Percentiles rank a stretch among this genome's conserved stretches.
Conservation (phyloP, 1,140 invertebrate species). For the Polypedilum vanderplanki region DNA sequence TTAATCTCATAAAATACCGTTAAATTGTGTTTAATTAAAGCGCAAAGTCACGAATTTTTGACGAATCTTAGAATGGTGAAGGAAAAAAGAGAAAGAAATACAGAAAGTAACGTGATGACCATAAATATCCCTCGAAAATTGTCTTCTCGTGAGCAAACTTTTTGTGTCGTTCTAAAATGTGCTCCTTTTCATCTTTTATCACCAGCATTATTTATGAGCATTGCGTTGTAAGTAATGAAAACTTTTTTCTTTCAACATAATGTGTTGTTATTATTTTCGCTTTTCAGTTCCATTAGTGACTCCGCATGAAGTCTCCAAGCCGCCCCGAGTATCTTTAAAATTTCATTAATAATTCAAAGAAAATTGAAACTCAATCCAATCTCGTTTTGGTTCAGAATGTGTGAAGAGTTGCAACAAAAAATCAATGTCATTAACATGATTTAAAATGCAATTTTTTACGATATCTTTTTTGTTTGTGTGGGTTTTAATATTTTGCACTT, state of each 20-base stretch:
- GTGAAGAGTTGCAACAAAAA: background rate
- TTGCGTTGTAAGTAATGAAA: background rate
- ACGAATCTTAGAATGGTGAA: no score
- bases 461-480: background rate
- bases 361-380: background rate
- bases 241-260: no score
- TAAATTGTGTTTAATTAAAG: no score
- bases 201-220: background rate
- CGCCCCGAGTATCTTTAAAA: background rate
- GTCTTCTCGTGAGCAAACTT: background rate
- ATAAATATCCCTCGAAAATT: background rate
- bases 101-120: background rate
- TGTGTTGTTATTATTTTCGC: background rate
- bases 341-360: background rate
- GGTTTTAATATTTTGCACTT: background rate
- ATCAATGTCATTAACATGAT: background rate
- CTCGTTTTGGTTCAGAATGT: background rate
- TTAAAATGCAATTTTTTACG: slow-evolving; percentile 7
- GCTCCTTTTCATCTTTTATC: background rate
- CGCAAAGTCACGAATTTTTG: no score
- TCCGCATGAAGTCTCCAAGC: background rate
- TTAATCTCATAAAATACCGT: no score
- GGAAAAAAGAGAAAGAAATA: no score
- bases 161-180: background rate
- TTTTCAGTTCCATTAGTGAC: slow-evolving; percentile 18